Evolutionary conservation across 2,888 invertebrate genomes (phyloP).

Genomic region (Epicampocera succincta): DNA sequence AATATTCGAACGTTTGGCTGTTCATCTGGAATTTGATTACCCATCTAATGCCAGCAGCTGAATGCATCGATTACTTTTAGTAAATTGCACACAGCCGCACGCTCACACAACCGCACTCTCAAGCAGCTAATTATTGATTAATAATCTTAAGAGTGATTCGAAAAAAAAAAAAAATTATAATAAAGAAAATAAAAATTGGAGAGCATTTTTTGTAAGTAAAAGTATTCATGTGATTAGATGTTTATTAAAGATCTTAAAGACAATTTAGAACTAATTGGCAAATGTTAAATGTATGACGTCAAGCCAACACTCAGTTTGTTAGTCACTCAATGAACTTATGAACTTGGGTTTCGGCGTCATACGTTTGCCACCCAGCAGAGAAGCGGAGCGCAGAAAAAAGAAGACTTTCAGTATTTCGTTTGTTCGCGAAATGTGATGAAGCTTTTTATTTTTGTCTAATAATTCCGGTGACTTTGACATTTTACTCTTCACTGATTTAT

Average conservation of each 20-base stretch:
- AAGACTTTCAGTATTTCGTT: too few species aligned
- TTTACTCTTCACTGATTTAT: too few species aligned
- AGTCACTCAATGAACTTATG: neutral
- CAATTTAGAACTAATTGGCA: constrained; percentile 33
- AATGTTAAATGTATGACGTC: constrained; percentile 33
- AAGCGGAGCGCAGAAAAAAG: too few species aligned
- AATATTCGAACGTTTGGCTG: constrained; percentile 22
- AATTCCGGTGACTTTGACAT: too few species aligned
- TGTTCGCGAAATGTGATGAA: too few species aligned
- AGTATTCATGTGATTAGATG: constrained; percentile 26
- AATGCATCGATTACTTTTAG: constrained; percentile 45
- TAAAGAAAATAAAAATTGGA: neutral
- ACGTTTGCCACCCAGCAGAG: too few species aligned
- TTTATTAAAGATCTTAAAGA: constrained; percentile 29
- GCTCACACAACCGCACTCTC: neutral
- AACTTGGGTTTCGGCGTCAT: neutral
- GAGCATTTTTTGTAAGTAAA: neutral
- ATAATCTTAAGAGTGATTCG: constrained; percentile 2
- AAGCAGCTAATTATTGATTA: constrained; percentile 32
- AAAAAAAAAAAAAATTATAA: neutral
- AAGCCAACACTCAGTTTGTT: neutral
- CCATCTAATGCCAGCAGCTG: constrained; percentile 22
- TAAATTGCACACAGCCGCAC: neutral
- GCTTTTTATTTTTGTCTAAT: too few species aligned
- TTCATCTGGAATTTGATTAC: constrained; percentile 34